Conservation (phyloP, 2,113 vertebrate genomes). For the Lathamus discolor region DNA sequence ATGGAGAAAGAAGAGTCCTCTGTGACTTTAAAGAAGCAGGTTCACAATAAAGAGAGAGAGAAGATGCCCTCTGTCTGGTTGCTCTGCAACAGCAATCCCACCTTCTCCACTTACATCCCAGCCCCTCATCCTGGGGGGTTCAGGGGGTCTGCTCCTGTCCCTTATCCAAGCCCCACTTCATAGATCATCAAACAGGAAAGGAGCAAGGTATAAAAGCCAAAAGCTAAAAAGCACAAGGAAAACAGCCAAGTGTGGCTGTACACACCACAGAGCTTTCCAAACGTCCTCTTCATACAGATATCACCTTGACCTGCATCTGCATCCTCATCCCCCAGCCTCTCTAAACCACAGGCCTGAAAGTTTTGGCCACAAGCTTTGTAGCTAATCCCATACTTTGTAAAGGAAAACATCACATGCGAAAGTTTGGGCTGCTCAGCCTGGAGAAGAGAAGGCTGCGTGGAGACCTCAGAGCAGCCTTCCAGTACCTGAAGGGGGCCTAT, state of each 20-base stretch:
- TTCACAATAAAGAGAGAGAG: background rate
- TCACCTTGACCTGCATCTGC: background rate
- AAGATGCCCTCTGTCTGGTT: background rate
- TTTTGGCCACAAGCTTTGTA: background rate
- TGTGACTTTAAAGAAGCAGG: background rate
- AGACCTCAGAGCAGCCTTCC: no score
- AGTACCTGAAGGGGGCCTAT: no score
- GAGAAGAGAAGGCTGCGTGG: no score
- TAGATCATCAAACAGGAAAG: no score
- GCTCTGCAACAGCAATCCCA: background rate
- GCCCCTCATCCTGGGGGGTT: no score
- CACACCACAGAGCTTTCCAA: background rate
- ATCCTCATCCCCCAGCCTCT: background rate
- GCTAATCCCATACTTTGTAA: background rate
- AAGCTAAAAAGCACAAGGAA: background rate
- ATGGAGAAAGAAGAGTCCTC: background rate
- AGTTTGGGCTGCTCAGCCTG: no score
- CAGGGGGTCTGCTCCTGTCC: background rate
- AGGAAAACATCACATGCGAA: background rate
- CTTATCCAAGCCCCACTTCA: rapidly evolving
- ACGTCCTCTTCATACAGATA: rapidly evolving
- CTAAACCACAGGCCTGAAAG: rapidly evolving
- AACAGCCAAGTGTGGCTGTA: background rate
- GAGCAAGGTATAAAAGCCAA: background rate
- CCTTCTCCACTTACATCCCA: background rate